A percentile compares a stretch with the other conserved stretches of the same genome.
Conservation (phyloP, 2,113 vertebrate genomes). For the Erinaceus europaeus region DNA sequence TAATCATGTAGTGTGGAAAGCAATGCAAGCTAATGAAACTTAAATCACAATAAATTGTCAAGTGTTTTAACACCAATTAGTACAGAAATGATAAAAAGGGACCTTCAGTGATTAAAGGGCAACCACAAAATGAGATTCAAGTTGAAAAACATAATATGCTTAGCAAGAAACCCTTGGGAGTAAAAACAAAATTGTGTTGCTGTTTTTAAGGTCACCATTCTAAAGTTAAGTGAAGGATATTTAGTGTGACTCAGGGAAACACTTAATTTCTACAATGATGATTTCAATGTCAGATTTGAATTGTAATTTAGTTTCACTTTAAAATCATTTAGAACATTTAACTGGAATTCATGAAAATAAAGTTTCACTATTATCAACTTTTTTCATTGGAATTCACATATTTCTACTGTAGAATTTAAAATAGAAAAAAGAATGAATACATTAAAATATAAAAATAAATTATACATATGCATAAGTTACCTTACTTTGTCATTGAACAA, state of each 20-base stretch:
- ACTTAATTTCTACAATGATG: neutral
- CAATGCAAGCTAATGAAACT: constrained; percentile 42
- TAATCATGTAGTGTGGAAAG: constrained; percentile 33
- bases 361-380: neutral
- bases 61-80: constrained; percentile 65
- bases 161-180: constrained; percentile 9
- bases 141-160: neutral
- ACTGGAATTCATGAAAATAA: neutral
- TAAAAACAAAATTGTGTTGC: constrained; percentile 9
- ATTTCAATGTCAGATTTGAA: neutral
- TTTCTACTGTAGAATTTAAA: neutral
- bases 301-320: neutral
- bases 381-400: neutral
- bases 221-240: neutral
- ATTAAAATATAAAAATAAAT: neutral
- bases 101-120: constrained; percentile 31
- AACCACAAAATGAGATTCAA: constrained; percentile 40
- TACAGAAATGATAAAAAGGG: constrained; percentile 56
- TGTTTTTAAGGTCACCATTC: neutral
- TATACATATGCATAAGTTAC: neutral
- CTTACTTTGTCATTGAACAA: neutral
- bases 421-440: neutral
- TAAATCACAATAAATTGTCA: constrained; percentile 55
- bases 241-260: neutral
- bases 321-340: neutral